A percentile compares a stretch with the other conserved stretches of the same genome.
These are phyloP conservation scores for Apamea monoglypha DNA, from an alignment of 2,888 invertebrate species.

Conservation along the genomic window DNA sequence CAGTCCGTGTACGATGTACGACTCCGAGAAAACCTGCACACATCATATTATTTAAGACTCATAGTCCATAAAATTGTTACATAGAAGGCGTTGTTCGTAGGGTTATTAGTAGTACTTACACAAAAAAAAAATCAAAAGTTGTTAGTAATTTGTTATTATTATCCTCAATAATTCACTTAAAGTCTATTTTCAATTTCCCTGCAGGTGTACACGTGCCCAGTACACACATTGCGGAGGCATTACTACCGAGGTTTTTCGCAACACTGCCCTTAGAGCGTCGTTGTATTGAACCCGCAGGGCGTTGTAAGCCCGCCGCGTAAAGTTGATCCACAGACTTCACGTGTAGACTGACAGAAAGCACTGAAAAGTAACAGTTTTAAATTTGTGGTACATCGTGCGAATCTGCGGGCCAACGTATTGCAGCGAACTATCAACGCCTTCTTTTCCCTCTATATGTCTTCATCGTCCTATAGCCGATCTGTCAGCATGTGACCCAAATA, in stretches of 20 bases:
- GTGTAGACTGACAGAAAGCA: not conserved
- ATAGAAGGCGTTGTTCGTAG: not conserved
- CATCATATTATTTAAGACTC: not conserved
- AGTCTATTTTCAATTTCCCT: not conserved
- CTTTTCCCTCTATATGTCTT: not conserved
- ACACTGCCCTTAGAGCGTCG: not conserved
- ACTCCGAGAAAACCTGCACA: constrained; percentile 71
- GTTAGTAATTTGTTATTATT: not conserved
- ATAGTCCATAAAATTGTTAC: not conserved
- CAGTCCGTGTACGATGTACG: constrained; percentile 72
- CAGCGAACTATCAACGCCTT: not conserved
- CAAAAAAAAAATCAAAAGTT: not conserved
- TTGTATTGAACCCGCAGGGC: not conserved
- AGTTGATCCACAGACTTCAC: not conserved
- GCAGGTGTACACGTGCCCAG: not conserved
- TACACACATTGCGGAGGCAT: not conserved
- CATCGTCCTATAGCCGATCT: not conserved
- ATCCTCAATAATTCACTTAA: not conserved
- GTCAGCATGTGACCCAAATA: not conserved
- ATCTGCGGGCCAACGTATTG: not conserved
- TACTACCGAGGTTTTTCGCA: not conserved
- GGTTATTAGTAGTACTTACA: not conserved
- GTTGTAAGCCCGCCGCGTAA: not conserved
- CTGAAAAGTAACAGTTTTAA: not conserved
- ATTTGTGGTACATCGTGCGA: not conserved